phyloP scores from a whole-genome alignment of 2,888 invertebrate species.

The Parelbella ahira region DNA sequence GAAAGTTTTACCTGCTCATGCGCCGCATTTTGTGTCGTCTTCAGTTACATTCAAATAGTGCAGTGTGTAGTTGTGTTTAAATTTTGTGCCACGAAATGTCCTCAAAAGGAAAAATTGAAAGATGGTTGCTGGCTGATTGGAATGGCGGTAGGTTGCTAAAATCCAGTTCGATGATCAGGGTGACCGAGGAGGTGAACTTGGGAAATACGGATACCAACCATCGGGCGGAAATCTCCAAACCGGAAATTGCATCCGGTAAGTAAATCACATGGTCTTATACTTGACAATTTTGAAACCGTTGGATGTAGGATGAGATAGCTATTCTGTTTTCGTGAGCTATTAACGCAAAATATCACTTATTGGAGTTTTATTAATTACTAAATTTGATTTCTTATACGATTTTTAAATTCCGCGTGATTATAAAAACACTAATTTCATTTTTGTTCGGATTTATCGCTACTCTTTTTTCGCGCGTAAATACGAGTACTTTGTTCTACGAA shows the following conservation, averaged over 20 bases:
- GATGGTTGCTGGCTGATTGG: conserved; percentile 61
- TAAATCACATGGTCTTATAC: too few species aligned
- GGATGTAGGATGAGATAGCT: too few species aligned
- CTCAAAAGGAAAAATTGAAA: conserved; percentile 43
- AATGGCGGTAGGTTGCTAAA: conserved; percentile 27
- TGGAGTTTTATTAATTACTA: too few species aligned
- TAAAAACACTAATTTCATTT: too few species aligned
- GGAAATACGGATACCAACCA: conserved; percentile 15
- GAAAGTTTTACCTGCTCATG: conserved; percentile 65
- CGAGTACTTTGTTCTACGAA: too few species aligned
- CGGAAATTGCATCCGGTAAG: conserved; percentile 18
- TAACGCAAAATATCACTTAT: too few species aligned
- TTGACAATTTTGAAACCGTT: too few species aligned
- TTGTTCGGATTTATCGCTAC: too few species aligned
- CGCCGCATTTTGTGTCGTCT: conserved; percentile 16
- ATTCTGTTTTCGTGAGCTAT: too few species aligned
- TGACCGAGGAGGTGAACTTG: conserved; percentile 29
- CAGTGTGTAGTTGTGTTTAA: conserved; percentile 13
- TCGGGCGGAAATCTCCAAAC: conserved; percentile 6
- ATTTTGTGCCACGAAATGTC: conserved; percentile 28
- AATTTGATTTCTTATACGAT: too few species aligned
- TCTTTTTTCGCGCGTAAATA: too few species aligned
- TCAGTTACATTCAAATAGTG: conserved; percentile 17
- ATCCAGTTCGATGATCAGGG: conserved; percentile 24
- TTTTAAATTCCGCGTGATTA: too few species aligned